These are phyloP conservation scores for Gymnopithys bicolor DNA, from an alignment of 2,797 vertebrate species.

Conservation along the genomic window DNA sequence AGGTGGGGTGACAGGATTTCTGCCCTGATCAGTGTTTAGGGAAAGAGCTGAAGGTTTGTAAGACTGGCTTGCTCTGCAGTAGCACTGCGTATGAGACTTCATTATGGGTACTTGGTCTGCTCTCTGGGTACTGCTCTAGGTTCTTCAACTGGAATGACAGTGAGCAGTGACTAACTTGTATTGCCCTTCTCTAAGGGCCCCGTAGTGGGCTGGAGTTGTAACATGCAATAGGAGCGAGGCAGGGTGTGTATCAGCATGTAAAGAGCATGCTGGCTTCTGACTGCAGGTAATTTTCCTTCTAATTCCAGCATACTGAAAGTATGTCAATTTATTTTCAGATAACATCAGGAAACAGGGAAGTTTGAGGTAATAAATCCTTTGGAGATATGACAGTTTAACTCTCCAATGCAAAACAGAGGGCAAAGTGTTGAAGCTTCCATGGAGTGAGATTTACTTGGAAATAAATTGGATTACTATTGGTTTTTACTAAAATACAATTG, in stretches of 20 bases:
- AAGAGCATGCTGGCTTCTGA: not conserved
- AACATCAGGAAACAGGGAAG: not conserved
- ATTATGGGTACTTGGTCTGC: not conserved
- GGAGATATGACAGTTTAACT: not conserved
- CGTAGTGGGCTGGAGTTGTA: not conserved
- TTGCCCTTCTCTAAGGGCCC: not conserved
- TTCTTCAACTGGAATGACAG: not conserved
- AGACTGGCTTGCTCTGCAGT: not conserved
- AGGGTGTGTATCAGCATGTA: not conserved
- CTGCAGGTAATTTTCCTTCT: not conserved
- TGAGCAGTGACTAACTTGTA: not conserved
- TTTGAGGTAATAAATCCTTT: not conserved
- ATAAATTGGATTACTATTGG: not conserved
- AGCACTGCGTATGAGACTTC: not conserved
- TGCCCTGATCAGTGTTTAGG: not conserved
- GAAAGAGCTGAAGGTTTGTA: not conserved
- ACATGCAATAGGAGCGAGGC: not conserved
- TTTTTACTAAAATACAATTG: not conserved
- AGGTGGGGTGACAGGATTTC: not conserved
- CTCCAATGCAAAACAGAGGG: not conserved
- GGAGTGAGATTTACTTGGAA: not conserved
- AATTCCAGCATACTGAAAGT: not conserved
- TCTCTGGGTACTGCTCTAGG: not conserved
- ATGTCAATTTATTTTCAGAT: not conserved
- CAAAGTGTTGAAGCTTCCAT: not conserved